Conservation (phyloP, 1,140 invertebrate genomes). For the Thaumetopoea pityocampa region DNA sequence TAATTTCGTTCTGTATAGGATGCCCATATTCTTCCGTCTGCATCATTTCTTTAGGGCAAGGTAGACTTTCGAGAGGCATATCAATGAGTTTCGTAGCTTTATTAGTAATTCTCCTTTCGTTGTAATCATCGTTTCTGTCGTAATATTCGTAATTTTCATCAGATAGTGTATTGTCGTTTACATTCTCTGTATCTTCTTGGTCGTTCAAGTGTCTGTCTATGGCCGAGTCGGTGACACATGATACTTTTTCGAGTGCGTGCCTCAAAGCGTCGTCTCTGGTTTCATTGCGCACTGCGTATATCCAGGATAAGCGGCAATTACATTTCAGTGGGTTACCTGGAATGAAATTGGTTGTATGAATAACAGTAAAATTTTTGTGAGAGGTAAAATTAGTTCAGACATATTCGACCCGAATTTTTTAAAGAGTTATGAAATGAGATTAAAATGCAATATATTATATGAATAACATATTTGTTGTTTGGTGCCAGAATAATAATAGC, state of each 20-base stretch:
- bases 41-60: slow-evolving; percentile 64
- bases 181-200: slow-evolving; percentile 23
- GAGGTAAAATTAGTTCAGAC: not conserved
- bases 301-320: slow-evolving; percentile 81
- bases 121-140: slow-evolving; percentile 55
- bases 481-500: no score
- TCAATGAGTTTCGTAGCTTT: slow-evolving; percentile 54
- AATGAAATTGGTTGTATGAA: slow-evolving; percentile 48
- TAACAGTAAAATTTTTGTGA: slow-evolving; percentile 1
- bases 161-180: slow-evolving; percentile 38
- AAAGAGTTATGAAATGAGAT: no score
- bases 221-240: slow-evolving; percentile 63
- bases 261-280: slow-evolving; percentile 77
- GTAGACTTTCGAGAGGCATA: slow-evolving; percentile 53
- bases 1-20: slow-evolving; percentile 65
- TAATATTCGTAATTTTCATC: slow-evolving; percentile 64
- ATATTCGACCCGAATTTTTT: not conserved
- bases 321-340: slow-evolving; percentile 81
- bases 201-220: slow-evolving; percentile 39
- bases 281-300: slow-evolving; percentile 78
- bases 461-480: no score
- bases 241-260: slow-evolving; percentile 77
- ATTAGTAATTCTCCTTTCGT: slow-evolving; percentile 37
- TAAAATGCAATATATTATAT: no score
- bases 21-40: slow-evolving; percentile 60